Evolutionary conservation across 2,113 vertebrate species (phyloP).

Genomic region (Glareola pratincola): DNA sequence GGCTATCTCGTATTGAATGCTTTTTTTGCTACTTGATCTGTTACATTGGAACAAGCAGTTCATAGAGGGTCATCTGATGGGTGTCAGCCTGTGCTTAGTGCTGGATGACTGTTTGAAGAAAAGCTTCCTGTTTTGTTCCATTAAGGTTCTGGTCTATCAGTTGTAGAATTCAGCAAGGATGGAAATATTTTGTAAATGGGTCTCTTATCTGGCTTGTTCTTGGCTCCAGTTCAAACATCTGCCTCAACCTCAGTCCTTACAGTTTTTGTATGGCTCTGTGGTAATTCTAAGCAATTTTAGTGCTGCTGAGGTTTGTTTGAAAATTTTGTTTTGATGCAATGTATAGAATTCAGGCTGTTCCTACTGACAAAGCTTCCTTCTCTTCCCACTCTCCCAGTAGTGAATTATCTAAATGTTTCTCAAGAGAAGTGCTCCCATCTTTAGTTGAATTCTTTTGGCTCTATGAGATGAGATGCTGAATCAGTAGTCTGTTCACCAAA

Average conservation of each 20-base stretch:
- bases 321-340: not conserved
- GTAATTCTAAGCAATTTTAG: not conserved
- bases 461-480: not conserved
- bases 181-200: slow-evolving; percentile 16
- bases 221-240: slow-evolving; percentile 17
- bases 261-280: not conserved
- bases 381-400: not conserved
- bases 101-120: not conserved
- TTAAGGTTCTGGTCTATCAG: not conserved
- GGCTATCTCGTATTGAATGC: not conserved
- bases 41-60: not conserved
- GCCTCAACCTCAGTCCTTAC: not conserved
- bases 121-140: slow-evolving; percentile 42
- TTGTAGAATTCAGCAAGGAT: not conserved
- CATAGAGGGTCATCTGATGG: not conserved
- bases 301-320: not conserved
- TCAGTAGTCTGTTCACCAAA: not conserved
- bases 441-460: not conserved
- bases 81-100: slow-evolving; percentile 22
- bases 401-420: not conserved
- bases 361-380: not conserved
- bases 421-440: not conserved
- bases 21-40: not conserved
- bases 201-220: slow-evolving; percentile 23
- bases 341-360: not conserved